Conservation (phyloP, 2,797 vertebrate genomes). For the Hydrolagus colliei region DNA sequence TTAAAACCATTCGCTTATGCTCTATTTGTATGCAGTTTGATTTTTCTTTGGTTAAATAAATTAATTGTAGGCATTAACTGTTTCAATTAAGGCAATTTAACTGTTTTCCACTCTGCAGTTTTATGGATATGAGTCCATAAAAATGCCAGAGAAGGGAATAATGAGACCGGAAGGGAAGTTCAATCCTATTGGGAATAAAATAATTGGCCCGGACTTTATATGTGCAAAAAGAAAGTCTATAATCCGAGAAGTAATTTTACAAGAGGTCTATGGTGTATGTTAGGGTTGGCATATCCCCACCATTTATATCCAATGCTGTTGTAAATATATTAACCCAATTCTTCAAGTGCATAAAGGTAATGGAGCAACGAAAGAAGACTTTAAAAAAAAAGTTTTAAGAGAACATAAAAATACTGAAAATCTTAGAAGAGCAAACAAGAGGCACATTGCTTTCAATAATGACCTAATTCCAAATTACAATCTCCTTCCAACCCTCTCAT, state of each 20-base stretch:
- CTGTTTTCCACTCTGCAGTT: background rate
- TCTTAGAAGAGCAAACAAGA: too few species aligned
- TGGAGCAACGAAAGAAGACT: too few species aligned
- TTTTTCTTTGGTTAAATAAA: background rate
- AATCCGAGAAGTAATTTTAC: background rate
- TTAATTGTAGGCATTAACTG: background rate
- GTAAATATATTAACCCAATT: too few species aligned
- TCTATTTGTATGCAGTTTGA: background rate
- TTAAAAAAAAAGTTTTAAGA: too few species aligned
- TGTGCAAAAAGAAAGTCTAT: background rate
- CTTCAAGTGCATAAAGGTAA: too few species aligned
- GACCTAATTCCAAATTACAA: too few species aligned
- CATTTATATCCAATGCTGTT: too few species aligned
- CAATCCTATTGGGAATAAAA: background rate
- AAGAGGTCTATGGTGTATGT: background rate
- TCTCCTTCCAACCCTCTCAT: too few species aligned
- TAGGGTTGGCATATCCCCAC: background rate
- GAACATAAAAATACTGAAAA: too few species aligned
- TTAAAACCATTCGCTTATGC: background rate
- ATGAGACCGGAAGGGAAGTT: background rate
- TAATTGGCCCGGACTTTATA: background rate
- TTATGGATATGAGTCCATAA: background rate
- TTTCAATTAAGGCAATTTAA: background rate
- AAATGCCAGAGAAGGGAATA: too few species aligned
- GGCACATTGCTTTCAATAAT: too few species aligned